A percentile compares a stretch with the other conserved stretches of the same genome.
Conservation (phyloP, 2,888 invertebrate species). For the Drosophila antonietae region DNA sequence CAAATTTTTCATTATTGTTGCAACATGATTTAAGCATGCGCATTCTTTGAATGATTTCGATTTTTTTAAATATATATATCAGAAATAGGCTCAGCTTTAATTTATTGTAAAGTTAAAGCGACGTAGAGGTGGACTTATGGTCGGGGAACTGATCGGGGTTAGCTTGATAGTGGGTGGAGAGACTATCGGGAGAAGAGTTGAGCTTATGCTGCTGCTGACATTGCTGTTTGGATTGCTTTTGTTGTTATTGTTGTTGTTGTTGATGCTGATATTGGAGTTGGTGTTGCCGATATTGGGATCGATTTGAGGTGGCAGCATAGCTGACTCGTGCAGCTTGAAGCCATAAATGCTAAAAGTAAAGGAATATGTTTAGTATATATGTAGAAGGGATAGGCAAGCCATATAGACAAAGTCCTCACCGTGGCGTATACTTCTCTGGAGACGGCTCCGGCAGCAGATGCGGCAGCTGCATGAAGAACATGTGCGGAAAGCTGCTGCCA, state of each 20-base stretch:
- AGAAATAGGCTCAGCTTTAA: background rate
- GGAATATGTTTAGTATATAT: background rate
- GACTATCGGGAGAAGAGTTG: background rate
- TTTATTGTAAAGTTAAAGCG: constrained; percentile 15
- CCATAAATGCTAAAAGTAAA: constrained; percentile 48
- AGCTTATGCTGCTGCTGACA: background rate
- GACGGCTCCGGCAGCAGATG: constrained; percentile 43
- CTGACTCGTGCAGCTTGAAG: constrained; percentile 54
- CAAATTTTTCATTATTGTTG: no score
- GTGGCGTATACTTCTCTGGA: constrained; percentile 47
- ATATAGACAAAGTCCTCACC: constrained; percentile 39
- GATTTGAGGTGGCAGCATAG: constrained; percentile 19
- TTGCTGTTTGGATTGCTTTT: background rate
- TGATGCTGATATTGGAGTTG: background rate
- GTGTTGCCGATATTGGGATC: background rate
- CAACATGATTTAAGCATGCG: no score
- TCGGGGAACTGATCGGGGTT: background rate
- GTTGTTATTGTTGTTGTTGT: background rate
- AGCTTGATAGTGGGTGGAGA: background rate
- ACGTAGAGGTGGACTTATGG: background rate
- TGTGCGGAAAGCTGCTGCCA: constrained; percentile 62
- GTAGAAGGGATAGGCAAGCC: no score
- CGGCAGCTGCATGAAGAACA: constrained; percentile 69
- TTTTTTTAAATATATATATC: no score
- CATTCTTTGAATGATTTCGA: background rate